Percentiles rank a stretch among this genome's conserved stretches.
phyloP scores from a whole-genome alignment of 1,140 invertebrate species.

The Bombus waltoni region DNA sequence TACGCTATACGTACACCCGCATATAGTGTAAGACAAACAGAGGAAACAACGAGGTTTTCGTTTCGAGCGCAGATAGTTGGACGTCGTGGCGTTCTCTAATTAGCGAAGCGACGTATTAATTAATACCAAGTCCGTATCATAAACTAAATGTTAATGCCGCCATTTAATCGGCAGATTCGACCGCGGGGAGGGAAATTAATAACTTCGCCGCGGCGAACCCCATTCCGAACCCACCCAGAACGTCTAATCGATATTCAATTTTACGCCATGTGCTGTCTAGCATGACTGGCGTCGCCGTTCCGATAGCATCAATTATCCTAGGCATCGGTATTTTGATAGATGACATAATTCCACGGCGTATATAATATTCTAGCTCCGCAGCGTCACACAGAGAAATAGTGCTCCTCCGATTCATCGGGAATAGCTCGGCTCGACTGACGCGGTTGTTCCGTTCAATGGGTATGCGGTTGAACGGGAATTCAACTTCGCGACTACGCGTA shows the following conservation, averaged over 20 bases:
- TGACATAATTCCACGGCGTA: slow-evolving; percentile 67
- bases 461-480: slow-evolving; percentile 39
- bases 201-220: slow-evolving; percentile 60
- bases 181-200: slow-evolving; percentile 61
- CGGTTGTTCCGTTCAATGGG: slow-evolving; percentile 31
- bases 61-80: background rate
- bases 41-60: too few species aligned
- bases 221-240: slow-evolving; percentile 59
- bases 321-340: slow-evolving; percentile 72
- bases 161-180: slow-evolving; percentile 66
- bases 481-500: slow-evolving; percentile 17
- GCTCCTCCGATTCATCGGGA: slow-evolving; percentile 54
- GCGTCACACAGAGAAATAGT: slow-evolving; percentile 61
- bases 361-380: slow-evolving; percentile 66
- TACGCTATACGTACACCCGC: background rate
- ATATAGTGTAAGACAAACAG: too few species aligned
- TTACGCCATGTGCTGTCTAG: slow-evolving; percentile 72
- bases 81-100: slow-evolving; percentile 26
- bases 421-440: slow-evolving; percentile 27
- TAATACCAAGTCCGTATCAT: slow-evolving; percentile 53
- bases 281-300: slow-evolving; percentile 68
- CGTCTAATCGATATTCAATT: slow-evolving; percentile 73
- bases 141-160: slow-evolving; percentile 55
- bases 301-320: slow-evolving; percentile 73
- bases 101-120: slow-evolving; percentile 48